A percentile compares a stretch with the other conserved stretches of the same genome.
phyloP scores from a whole-genome alignment of 2,113 vertebrate species.

The Microcebus griseorufus region DNA sequence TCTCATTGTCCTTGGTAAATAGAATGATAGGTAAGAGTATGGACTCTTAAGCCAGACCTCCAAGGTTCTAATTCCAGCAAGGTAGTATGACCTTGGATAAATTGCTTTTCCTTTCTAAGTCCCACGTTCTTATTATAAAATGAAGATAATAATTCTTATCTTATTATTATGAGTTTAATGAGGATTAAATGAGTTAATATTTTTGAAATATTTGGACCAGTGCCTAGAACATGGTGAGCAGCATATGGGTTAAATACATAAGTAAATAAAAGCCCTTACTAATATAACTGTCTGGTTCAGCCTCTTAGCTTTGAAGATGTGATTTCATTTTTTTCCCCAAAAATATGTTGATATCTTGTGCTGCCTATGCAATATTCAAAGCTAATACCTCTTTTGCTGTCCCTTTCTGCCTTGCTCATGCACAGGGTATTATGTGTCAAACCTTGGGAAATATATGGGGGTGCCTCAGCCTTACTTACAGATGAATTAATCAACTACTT shows the following conservation, averaged over 20 bases:
- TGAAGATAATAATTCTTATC: background rate
- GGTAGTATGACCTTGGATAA: background rate
- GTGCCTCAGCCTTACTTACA: background rate
- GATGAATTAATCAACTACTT: background rate
- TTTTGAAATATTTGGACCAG: background rate
- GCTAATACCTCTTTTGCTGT: background rate
- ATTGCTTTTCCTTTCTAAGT: background rate
- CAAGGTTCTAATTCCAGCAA: background rate
- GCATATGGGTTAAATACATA: background rate
- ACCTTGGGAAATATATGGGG: background rate
- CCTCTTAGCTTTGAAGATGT: background rate
- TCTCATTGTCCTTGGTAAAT: background rate
- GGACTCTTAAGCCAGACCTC: background rate
- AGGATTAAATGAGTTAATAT: background rate
- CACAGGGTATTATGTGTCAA: background rate
- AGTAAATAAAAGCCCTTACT: background rate
- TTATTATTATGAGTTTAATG: background rate
- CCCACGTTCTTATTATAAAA: background rate
- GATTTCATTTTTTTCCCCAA: constrained; percentile 1
- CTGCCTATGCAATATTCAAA: background rate
- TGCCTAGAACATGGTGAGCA: background rate
- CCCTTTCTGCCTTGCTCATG: background rate
- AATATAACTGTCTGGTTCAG: background rate
- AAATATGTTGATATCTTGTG: background rate
- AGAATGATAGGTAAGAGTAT: background rate